Evolutionary conservation across 2,113 vertebrate species (phyloP).

Genomic region (Chelonoidis abingdonii): DNA sequence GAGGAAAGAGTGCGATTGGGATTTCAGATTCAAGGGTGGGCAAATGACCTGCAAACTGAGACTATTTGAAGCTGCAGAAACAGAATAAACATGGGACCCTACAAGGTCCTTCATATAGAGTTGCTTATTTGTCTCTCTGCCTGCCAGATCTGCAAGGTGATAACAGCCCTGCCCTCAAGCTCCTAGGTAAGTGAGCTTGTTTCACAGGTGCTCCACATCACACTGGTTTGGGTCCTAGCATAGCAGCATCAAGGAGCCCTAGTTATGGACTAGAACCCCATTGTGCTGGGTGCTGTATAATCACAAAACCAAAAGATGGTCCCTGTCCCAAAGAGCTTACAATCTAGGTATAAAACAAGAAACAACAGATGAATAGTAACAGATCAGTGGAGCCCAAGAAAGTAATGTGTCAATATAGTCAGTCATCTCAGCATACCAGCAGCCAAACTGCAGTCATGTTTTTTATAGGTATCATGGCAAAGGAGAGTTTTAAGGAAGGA

Average conservation of each 20-base stretch:
- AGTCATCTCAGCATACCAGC: not conserved
- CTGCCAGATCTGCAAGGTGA: fast-evolving
- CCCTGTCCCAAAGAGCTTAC: not conserved
- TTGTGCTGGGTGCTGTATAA: not conserved
- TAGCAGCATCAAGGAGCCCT: not conserved
- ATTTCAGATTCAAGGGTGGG: not conserved
- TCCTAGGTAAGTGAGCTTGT: not conserved
- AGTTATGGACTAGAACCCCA: not conserved
- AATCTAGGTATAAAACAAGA: not conserved
- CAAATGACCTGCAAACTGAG: not conserved
- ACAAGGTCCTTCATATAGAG: fast-evolving
- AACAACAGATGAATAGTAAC: not conserved
- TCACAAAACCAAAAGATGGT: not conserved
- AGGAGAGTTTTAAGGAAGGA: not conserved
- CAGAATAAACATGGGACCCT: not conserved
- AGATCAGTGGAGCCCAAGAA: not conserved
- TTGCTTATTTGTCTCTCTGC: not conserved
- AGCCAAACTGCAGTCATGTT: not conserved
- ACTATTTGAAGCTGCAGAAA: not conserved
- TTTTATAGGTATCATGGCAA: not conserved
- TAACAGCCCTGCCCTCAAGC: fast-evolving
- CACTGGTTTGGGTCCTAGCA: fast-evolving
- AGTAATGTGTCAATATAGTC: not conserved
- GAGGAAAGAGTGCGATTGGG: fast-evolving
- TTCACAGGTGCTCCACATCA: fast-evolving